phyloP scores from a whole-genome alignment of 2,113 vertebrate genomes.

The Xiphophorus couchianus region DNA sequence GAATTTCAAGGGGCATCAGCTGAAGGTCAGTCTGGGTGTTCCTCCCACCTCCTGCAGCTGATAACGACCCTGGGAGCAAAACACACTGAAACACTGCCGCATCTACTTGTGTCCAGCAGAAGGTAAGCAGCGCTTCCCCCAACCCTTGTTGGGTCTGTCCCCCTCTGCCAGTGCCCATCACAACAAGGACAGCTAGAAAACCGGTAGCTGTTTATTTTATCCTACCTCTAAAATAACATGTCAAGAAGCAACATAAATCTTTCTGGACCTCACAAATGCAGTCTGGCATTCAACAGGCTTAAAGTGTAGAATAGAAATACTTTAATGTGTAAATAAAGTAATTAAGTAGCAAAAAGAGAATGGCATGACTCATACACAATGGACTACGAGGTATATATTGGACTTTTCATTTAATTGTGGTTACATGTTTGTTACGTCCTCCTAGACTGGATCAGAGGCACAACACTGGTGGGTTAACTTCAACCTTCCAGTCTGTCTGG shows the following conservation, averaged over 20 bases:
- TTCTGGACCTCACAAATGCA: background rate
- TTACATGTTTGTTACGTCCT: too few relatives aligned
- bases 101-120: slow-evolving; percentile 31
- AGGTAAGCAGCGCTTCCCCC: slow-evolving; percentile 44
- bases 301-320: too few relatives aligned
- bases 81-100: slow-evolving; percentile 19
- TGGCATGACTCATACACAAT: too few relatives aligned
- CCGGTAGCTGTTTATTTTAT: background rate
- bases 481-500: too few relatives aligned
- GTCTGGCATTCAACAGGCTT: background rate
- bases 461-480: too few relatives aligned
- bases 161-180: slow-evolving; percentile 6
- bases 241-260: background rate
- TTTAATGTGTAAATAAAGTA: too few relatives aligned
- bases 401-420: too few relatives aligned
- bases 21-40: slow-evolving; percentile 36
- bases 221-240: background rate
- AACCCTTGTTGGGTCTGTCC: slow-evolving; percentile 37
- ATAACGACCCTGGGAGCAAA: slow-evolving; percentile 59
- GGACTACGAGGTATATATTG: too few relatives aligned
- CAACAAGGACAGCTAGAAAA: slow-evolving; percentile 8
- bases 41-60: slow-evolving; percentile 50
- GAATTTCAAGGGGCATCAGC: slow-evolving; percentile 49
- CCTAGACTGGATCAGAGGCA: too few relatives aligned
- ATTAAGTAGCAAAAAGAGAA: too few relatives aligned